Evolutionary conservation across 2,113 vertebrate genomes (phyloP), one percentile per base, ranked within the genome.

Genomic region (Microtus pennsylvanicus): DNA sequence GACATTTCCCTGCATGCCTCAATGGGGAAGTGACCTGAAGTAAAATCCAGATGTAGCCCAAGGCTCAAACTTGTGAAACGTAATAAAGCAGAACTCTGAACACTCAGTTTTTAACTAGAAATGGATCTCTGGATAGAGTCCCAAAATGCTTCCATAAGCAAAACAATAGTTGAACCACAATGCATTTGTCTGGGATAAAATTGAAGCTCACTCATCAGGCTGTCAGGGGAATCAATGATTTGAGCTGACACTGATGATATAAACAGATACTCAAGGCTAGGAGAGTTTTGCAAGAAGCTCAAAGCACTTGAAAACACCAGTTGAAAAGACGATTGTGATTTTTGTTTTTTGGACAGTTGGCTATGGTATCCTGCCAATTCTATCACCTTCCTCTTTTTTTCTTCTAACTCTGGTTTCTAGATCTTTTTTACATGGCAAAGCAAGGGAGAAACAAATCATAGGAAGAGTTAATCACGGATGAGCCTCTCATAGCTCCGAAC

Each of bases 281-380:
- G 86, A 87, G 38, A 65, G 74, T 96, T 93, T 77, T 78, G 70
- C 26, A 78, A 75, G 87, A 67, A 47, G 50, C 61, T 93, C 52
- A 50, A 95, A 70, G 16, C 72, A 90, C 85, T 96, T 78, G 94
- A 76, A 89, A 67, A 92, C 47, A 70, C 22, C 42, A 63, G 24
- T 55, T 63, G 58, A 94, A 94, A 92, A 65, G 55, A 30, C 33
- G n/a, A 47, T 52, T 96, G 78, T 28, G 83, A 55, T 93, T 94
- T 94, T 97, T 7, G 35, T 92, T 87, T 87, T 94, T 75, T 94
- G 50, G 47, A 90, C 89, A 91, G 94, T 52, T 92, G 35, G 61
- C 35, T 22, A 33, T 76, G 50, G 69, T 35, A 33, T 76, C 33
- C 50, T 24, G 74, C 83, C 93, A 95, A 50, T 16, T 67, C 30